Percentiles rank a stretch among this genome's conserved stretches.
Conservation (phyloP, 2,888 invertebrate genomes). For the Ceraclea dissimilis region DNA sequence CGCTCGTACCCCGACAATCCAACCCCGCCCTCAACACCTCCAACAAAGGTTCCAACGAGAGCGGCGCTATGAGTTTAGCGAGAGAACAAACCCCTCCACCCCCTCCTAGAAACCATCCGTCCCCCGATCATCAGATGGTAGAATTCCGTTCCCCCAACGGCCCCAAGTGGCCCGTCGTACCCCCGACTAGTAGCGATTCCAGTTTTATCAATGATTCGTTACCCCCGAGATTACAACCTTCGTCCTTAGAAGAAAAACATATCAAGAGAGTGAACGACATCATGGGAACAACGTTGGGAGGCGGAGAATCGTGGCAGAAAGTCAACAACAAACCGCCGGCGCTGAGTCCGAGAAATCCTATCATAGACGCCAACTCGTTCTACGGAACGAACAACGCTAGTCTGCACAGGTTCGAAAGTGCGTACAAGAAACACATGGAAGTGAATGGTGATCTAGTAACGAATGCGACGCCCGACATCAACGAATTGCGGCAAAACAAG, state of each 20-base stretch:
- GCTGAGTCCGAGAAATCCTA: conserved; percentile 40
- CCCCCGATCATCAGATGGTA: conserved; percentile 24
- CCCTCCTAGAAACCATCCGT: conserved; percentile 27
- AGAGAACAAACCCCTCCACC: conserved; percentile 27
- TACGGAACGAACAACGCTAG: conserved; percentile 30
- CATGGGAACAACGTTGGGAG: conserved; percentile 4
- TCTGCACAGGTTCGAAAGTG: conserved; percentile 29
- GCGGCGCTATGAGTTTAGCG: conserved; percentile 9
- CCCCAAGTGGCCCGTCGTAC: conserved; percentile 13
- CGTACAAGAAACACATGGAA: conserved; percentile 7
- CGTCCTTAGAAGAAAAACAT: conserved; percentile 21
- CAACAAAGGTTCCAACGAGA: conserved; percentile 18
- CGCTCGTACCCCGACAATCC: conserved; percentile 7
- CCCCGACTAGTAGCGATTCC: background rate
- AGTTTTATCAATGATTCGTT: conserved; percentile 15
- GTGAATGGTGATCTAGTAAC: conserved; percentile 4
- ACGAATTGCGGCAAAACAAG: conserved; percentile 7
- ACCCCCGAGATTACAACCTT: conserved; percentile 17
- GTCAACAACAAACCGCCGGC: conserved; percentile 30
- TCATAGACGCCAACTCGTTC: conserved; percentile 40
- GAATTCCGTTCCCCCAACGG: conserved; percentile 22
- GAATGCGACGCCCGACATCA: background rate
- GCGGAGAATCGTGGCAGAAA: background rate
- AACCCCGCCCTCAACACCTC: conserved; percentile 10
- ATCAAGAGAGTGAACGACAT: conserved; percentile 23